Conservation (phyloP, 2,888 invertebrate genomes). For the Synanthedon formicaeformis region DNA sequence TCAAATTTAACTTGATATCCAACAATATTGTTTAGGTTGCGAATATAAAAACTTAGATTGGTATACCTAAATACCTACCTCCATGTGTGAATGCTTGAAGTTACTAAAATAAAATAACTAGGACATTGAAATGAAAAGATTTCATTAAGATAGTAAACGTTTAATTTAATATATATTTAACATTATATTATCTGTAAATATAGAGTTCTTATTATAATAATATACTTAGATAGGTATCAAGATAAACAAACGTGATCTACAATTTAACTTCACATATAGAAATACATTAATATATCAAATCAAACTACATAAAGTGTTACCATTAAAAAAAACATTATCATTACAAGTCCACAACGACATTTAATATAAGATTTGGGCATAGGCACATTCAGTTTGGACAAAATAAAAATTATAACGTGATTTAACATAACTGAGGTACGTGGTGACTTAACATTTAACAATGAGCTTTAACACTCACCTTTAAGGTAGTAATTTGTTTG, state of each 20-base stretch:
- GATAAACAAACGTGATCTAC: constrained; percentile 61
- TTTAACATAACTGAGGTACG: constrained; percentile 46
- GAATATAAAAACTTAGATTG: too few species aligned
- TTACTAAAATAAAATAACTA: too few species aligned
- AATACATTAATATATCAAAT: not conserved
- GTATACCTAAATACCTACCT: too few species aligned
- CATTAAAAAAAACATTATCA: constrained; percentile 17
- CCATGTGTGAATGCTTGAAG: too few species aligned
- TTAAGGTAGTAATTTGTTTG: too few species aligned
- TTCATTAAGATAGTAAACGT: constrained; percentile 49
- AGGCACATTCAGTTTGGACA: constrained; percentile 53
- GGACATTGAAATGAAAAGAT: not conserved
- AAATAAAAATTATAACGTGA: constrained; percentile 39
- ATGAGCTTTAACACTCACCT: not conserved
- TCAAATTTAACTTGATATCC: too few species aligned
- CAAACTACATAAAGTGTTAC: constrained; percentile 15
- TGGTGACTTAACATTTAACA: not conserved
- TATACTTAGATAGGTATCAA: constrained; percentile 34
- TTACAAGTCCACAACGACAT: constrained; percentile 52
- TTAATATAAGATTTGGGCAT: constrained; percentile 29
- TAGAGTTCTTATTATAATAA: constrained; percentile 62
- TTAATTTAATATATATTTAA: constrained; percentile 65
- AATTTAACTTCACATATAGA: constrained; percentile 42
- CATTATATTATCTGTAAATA: constrained; percentile 72
- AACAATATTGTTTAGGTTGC: too few species aligned